Evolutionary conservation across 1,140 invertebrate genomes (phyloP), one percentile per base, ranked within the genome.

Genomic region (Zaprionus tsacasi): DNA sequence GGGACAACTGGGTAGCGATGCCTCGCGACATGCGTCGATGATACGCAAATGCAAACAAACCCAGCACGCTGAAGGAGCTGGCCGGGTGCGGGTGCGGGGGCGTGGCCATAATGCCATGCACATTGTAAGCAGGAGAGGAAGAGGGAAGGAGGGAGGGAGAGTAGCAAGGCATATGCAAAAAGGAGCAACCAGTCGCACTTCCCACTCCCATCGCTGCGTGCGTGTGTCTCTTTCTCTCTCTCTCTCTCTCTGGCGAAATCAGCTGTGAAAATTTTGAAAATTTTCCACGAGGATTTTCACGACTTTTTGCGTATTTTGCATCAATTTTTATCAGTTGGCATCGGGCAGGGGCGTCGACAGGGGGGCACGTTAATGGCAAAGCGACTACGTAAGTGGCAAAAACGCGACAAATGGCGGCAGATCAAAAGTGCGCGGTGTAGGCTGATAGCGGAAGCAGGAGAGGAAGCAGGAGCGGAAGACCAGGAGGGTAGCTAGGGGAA

Each of bases 221-320:
- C 50, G 56, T 35, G 67, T 71, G 64, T 63, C 80, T 21, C 21
- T 21, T 2, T 21, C 21, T 21, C 21, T 21, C 21, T 21, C 21
- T 21, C 21, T 21, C 21, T 21, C 1, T 21, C 21, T 80, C 74
- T 75, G 54, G 75, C 70, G 75, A 78, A 91, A 91, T 91, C 90
- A 91, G 90, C 90, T 91, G 90, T 88, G 81, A 91, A 91, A 91
- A 91, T 91, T 91, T 91, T 88, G 77, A 91, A 91, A 91, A 78
- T 91, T 88, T 91, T 91, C 90, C 90, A 91, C 90, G 90, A 91
- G 90, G 90, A 91, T 91, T 91, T 91, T 79, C 86, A 81, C 86
- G 82, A 88, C 82, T 91, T 91, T 91, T 85, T 89, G 85, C 85
- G 86, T 89, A 89, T 89, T 89, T 89, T 89, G 85, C 85, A 89